Base-by-base conservation (phyloP, 2,888 invertebrate genomes). In the Lochmaea capreae region DNA sequence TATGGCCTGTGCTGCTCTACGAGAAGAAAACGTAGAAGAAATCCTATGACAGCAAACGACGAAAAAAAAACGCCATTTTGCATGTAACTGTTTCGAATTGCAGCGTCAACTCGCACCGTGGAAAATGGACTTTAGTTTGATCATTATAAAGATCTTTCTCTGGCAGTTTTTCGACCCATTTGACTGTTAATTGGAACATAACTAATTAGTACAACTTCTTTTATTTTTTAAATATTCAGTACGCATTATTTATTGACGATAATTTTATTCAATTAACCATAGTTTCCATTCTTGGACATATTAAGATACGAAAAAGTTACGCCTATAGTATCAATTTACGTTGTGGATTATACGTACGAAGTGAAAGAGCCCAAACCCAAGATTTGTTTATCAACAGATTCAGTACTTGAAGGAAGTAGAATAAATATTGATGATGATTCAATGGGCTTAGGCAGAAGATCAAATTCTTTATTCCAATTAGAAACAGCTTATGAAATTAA, bases 251-350 rank as follows among this genome's bases (percentile, higher is more conserved):
- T 10, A 63, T 39, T 9, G 12, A 18, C 18, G 43, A 16, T 43
- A 42, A 59, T 59, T 59, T 59, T 33, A 3, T 18, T 54, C 12
- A 14, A 33, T n/a, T 5, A 39, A 63, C 18, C 4, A 16, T 71
- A 79, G 1, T 86, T 87, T 77, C 85, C 85, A 0, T 85, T 86
- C 69, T 76, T 86, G 65, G 85, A 86, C 73, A 79, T 85, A 3
- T 70, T 86, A 22, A 82, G 82, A 72, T 73, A 77, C 3, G 74
- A 79, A 54, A 73, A 79, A 52, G 79, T 82, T 22, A 83, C 82
- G 6, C 81, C 85, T 0, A 73, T 76, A 1, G 71, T 74, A 6
- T 83, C 83, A 0, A 83, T 86, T 72, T 86, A 86, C 67, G 74
- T 86, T 8, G 83, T 86, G 16, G 84, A 86, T 74, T 85, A 82